Evolutionary conservation across 2,113 vertebrate species (phyloP).

Genomic region (Myotis brandtii): DNA sequence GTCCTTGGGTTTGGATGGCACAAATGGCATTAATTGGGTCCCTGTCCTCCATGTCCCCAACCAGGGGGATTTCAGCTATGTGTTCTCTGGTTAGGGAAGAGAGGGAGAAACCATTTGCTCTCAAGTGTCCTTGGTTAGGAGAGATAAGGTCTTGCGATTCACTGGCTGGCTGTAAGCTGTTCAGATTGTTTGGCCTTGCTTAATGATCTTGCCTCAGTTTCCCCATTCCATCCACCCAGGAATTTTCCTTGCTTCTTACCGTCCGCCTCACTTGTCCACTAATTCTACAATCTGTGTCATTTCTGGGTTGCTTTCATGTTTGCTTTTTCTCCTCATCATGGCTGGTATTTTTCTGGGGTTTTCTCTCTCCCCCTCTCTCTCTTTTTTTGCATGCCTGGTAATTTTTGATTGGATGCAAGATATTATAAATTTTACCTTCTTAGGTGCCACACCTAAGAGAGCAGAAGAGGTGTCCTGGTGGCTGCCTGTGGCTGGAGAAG

Average conservation of each 20-base stretch:
- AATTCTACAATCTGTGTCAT: not conserved
- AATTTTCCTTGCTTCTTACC: not conserved
- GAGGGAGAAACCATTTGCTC: not conserved
- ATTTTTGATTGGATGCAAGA: not conserved
- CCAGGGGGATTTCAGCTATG: not conserved
- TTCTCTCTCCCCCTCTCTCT: not conserved
- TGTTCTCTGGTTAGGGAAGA: not conserved
- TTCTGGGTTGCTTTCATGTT: not conserved
- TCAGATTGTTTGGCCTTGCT: not conserved
- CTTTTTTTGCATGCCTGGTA: not conserved
- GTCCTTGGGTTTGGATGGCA: not conserved
- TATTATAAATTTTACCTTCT: not conserved
- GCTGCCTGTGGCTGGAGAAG: not conserved
- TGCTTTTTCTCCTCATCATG: not conserved
- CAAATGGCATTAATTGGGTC: not conserved
- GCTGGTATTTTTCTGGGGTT: not conserved
- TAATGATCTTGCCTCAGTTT: not conserved
- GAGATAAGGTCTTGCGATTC: not conserved
- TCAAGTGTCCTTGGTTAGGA: not conserved
- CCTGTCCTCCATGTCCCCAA: not conserved
- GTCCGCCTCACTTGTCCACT: not conserved
- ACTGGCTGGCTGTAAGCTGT: not conserved
- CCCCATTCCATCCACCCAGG: not conserved
- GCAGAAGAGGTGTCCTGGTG: too few relatives aligned
- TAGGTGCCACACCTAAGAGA: not conserved